Conservation (phyloP, 2,888 invertebrate genomes). For the Nephrotoma guestfalica region DNA sequence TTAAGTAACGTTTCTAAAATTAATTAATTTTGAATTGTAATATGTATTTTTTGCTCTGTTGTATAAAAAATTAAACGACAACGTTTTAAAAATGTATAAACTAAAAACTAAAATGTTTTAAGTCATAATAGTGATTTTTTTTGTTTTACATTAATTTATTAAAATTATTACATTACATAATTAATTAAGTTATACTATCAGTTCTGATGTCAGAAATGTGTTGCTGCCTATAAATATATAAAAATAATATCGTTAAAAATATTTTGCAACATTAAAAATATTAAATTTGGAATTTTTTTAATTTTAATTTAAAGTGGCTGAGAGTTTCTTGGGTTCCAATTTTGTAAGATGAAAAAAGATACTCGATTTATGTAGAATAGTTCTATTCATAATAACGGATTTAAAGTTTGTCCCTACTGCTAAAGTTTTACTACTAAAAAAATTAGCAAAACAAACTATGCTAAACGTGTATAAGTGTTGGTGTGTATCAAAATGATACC, state of each 20-base stretch:
- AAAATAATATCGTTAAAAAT: neutral
- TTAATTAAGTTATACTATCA: slow-evolving; percentile 6
- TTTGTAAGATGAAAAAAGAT: no score
- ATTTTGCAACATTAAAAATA: neutral
- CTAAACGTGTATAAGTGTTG: no score
- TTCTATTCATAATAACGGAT: no score
- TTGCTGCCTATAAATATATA: neutral
- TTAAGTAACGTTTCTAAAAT: neutral
- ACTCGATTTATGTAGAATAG: no score
- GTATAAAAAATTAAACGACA: neutral
- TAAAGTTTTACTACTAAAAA: no score
- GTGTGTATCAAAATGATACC: no score
- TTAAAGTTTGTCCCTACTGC: no score
- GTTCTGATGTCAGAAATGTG: slow-evolving; percentile 1
- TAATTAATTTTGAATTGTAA: neutral
- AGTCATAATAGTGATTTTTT: neutral
- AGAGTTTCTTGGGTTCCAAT: no score
- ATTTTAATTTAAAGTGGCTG: no score
- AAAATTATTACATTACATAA: neutral
- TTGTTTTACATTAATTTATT: neutral
- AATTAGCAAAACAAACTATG: no score
- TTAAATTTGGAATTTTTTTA: no score
- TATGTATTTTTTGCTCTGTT: neutral
- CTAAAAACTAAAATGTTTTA: neutral
- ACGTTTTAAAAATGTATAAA: neutral